Evolutionary conservation across 2,113 vertebrate species (phyloP).

Genomic region (Sceloporus undulatus): DNA sequence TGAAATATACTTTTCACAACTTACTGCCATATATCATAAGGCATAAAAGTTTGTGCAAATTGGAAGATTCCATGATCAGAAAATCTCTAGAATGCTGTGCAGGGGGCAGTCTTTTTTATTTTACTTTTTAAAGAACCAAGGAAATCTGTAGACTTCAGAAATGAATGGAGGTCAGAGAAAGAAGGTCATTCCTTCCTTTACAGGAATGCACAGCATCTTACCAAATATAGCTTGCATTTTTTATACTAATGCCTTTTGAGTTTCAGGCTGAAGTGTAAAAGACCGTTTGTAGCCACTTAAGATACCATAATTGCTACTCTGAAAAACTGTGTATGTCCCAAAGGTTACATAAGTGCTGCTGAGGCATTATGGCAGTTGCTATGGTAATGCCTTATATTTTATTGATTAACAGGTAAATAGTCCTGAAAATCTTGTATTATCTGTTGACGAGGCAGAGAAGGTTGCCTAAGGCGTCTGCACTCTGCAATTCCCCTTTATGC

Average conservation of each 20-base stretch:
- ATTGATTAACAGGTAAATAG: constrained; percentile 70
- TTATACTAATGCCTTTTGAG: constrained; percentile 35
- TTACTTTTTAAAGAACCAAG: background rate
- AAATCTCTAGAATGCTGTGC: background rate
- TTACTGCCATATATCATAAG: background rate
- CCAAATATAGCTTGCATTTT: background rate
- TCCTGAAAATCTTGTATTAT: constrained; percentile 59
- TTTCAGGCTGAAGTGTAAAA: constrained; percentile 38
- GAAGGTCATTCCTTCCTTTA: fast-evolving
- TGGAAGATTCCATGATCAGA: background rate
- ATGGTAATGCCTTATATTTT: constrained; percentile 66
- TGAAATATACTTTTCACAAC: background rate
- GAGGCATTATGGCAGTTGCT: constrained; percentile 56
- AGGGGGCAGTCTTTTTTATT: background rate
- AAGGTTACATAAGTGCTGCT: constrained; percentile 49
- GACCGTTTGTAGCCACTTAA: constrained; percentile 39
- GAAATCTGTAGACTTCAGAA: background rate
- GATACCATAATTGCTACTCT: constrained; percentile 33
- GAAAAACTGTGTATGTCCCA: constrained; percentile 52
- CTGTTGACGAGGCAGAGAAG: constrained; percentile 50
- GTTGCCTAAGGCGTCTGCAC: constrained; percentile 36
- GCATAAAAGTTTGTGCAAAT: background rate
- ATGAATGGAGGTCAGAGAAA: constrained; percentile 16
- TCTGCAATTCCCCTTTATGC: constrained; percentile 27
- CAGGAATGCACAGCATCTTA: background rate